phyloP scores from a whole-genome alignment of 2,888 invertebrate genomes.

The Deilephila elpenor region DNA sequence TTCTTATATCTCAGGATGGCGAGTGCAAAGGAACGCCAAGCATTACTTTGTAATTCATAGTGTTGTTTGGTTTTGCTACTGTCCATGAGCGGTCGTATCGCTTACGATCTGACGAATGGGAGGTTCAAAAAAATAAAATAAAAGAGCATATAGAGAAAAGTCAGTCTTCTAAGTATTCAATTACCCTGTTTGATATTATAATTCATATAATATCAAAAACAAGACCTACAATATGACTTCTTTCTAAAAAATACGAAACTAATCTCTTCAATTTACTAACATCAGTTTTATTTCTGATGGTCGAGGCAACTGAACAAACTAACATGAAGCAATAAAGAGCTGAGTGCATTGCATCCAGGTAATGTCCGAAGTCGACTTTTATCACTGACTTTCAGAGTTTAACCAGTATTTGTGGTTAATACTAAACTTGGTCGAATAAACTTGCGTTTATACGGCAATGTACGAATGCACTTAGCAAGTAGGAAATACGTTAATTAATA shows the following conservation, averaged over 20 bases:
- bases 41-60: no score
- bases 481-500: background rate
- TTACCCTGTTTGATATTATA: no score
- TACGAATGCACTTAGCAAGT: constrained; percentile 1
- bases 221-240: no score
- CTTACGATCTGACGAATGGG: no score
- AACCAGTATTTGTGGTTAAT: constrained; percentile 24
- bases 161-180: no score
- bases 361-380: constrained; percentile 24
- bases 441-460: background rate
- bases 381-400: constrained; percentile 22
- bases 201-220: no score
- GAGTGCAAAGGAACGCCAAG: no score
- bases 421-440: constrained; percentile 23
- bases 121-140: no score
- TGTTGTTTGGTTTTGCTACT: no score
- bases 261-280: background rate
- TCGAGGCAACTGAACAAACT: background rate
- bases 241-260: background rate
- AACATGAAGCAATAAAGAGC: constrained; percentile 33
- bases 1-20: no score
- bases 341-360: constrained; percentile 31
- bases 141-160: no score
- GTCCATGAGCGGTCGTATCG: no score
- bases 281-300: background rate